Evolutionary conservation across 2,797 vertebrate genomes (phyloP).

Genomic region (Cynopterus sphinx): DNA sequence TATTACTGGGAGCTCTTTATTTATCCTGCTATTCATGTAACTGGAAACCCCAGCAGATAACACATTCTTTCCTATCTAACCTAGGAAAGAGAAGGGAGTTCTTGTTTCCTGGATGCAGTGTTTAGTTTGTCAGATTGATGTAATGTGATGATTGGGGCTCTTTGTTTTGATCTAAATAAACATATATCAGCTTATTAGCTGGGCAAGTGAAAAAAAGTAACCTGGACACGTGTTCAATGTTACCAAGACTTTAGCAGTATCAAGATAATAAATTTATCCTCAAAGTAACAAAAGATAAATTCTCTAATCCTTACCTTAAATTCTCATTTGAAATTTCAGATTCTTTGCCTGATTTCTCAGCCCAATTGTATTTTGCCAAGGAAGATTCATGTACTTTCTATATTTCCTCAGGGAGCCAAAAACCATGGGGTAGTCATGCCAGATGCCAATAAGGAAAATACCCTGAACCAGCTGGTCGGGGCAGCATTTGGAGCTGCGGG

Average conservation of each 20-base stretch:
- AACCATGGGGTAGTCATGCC: slow-evolving; percentile 99
- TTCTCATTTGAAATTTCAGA: slow-evolving; percentile 52
- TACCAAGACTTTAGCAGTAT: slow-evolving; percentile 29
- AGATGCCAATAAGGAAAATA: slow-evolving; percentile 98
- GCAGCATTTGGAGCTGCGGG: slow-evolving; percentile 98
- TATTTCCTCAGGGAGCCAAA: slow-evolving; percentile 93
- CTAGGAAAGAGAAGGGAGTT: neutral
- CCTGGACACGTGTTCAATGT: neutral
- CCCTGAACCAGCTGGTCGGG: slow-evolving; percentile 96
- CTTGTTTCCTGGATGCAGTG: neutral
- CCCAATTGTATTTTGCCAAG: slow-evolving; percentile 38
- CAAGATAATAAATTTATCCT: slow-evolving; percentile 46
- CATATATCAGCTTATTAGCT: slow-evolving; percentile 3
- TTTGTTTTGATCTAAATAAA: slow-evolving; percentile 40
- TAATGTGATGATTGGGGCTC: slow-evolving; percentile 13
- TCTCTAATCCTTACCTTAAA: slow-evolving; percentile 15
- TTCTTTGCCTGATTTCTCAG: slow-evolving; percentile 43
- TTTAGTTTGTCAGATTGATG: neutral
- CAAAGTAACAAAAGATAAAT: slow-evolving; percentile 32
- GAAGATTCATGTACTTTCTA: slow-evolving; percentile 15
- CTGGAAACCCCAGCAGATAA: neutral
- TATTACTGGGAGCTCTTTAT: neutral
- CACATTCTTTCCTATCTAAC: neutral
- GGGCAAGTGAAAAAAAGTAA: slow-evolving; percentile 22
- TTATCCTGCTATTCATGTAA: neutral